Base-by-base conservation (phyloP, 2,888 invertebrate genomes). In the Stenurella melanura region DNA sequence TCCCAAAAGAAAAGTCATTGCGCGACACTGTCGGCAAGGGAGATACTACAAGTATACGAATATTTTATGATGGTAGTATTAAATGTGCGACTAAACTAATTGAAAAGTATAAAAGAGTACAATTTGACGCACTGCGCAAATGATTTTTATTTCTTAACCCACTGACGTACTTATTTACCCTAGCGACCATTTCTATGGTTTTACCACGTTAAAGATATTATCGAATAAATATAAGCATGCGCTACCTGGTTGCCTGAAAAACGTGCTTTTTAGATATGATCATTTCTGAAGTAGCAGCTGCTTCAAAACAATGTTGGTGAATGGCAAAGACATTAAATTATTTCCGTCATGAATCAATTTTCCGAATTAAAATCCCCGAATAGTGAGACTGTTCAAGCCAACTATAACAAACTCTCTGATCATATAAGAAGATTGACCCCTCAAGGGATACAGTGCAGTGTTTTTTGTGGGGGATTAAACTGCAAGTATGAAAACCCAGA, bases 401-500 rank as follows among this genome's bases (percentile, higher is more conserved):
- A 90, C 88, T 90, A 90, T 85, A 90, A 90, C 86, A 90, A 90
- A 87, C 87, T 90, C 84, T 90, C 90, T 5, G 93, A 93, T 86
- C 89, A 91, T 10, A 87, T 94, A 54, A 91, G 94, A 54, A 91
- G 91, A 69, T 90, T 91, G 78, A 92, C 96, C 0, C 95, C 96
- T 0, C 91, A 93, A 0, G 93, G 93, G 10, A 90, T 95, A 75
- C 94, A 95, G 86, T 96, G 96, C 87, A 93, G 94, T 54, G 91
- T 96, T 83, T 96, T 96, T 90, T 97, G 96, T 89, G 96, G 96
- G 0, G 97, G 97, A 0, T 90, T 93, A 54, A 92, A 93, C 77
- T 97, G 97, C 90, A 95, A 94, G 87, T 97, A 96, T 89, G 96
- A 96, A 87, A 92, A 91, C 82, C 92, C 93, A 0, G 92, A 92